Conservation (phyloP, 2,888 invertebrate genomes). For the Nesidiocoris tenuis region DNA sequence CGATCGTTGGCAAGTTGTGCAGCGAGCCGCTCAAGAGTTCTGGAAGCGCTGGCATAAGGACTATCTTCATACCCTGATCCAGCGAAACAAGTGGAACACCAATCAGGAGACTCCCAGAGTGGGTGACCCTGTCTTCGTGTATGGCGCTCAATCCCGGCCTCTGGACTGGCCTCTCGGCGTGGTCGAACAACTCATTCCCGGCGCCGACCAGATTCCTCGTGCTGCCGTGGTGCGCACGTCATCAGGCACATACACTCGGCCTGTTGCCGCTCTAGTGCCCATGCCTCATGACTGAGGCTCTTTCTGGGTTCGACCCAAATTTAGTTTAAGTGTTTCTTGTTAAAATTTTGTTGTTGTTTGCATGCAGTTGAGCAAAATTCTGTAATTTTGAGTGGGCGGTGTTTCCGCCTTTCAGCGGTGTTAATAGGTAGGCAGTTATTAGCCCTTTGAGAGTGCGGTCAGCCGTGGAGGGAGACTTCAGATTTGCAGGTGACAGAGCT, state of each 20-base stretch:
- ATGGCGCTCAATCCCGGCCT: neutral
- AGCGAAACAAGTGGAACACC: conserved; percentile 20
- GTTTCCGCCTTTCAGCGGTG: no score
- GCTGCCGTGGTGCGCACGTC: neutral
- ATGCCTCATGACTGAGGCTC: no score
- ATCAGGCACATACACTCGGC: neutral
- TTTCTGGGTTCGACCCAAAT: no score
- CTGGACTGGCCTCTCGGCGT: conserved; percentile 4
- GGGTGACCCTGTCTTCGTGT: neutral
- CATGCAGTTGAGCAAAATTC: no score
- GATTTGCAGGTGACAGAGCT: no score
- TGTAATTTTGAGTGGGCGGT: no score
- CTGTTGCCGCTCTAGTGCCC: neutral
- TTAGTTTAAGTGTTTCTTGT: no score
- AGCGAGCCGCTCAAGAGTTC: conserved; percentile 17
- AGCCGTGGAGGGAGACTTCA: no score
- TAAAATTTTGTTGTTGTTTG: no score
- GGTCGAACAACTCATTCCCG: neutral
- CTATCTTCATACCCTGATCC: conserved; percentile 23
- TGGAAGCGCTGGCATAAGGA: conserved; percentile 18
- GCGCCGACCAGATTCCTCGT: neutral
- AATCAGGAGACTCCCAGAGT: neutral
- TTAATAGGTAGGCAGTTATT: no score
- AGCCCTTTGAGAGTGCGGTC: no score
- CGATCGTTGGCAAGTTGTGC: conserved; percentile 13